Base-by-base conservation (phyloP, 2,888 invertebrate genomes). In the Glyphotaelius pellucidus region DNA sequence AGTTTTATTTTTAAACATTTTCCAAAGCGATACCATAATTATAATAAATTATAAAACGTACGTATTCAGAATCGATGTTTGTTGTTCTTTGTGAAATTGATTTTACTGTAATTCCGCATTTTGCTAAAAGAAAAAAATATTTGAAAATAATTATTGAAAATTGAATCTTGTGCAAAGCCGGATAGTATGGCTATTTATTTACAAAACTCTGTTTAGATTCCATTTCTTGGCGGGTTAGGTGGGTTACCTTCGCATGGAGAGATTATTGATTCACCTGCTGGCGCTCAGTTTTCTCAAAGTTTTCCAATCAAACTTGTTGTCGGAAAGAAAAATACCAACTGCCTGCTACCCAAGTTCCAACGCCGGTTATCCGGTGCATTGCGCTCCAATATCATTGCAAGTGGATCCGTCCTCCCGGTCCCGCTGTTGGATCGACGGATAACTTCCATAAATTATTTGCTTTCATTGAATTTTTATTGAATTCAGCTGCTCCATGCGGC, bases 241-340 rank as follows among this genome's bases (percentile, higher is more conserved):
- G n/a, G 67, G 25, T 67, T 67, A 67, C 67, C 87, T 47, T 87
- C 87, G 35, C 32, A 52, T 87, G 87, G 67, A 35, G 47, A n/a
- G 79, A 47, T 93, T 93, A 92, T 93, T 92, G 93, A 93, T 93
- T 93, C 93, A 93, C 93, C 92, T 91, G 91, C 90, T 86, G 80
- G 90, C 91, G 83, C 89, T n/a, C 85, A 80, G 42, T 90, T 92
- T 92, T 89, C 89, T 83, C 91, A 88, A 93, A 93, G 92, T 93
- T 93, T 93, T 93, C 93, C 92, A 93, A 93, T 93, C 93, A 93
- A 93, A 93, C 92, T 93, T 93, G 81, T 92, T 92, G 93, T 91
- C 90, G 92, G 88, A 83, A 93, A 93, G 93, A 93, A 93, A 93
- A 92, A 92, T 90, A 93, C 85, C 80, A 89, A 91, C 91, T 92